Conservation (phyloP, 2,797 vertebrate species). For the Enteromius thamalakanensis region DNA sequence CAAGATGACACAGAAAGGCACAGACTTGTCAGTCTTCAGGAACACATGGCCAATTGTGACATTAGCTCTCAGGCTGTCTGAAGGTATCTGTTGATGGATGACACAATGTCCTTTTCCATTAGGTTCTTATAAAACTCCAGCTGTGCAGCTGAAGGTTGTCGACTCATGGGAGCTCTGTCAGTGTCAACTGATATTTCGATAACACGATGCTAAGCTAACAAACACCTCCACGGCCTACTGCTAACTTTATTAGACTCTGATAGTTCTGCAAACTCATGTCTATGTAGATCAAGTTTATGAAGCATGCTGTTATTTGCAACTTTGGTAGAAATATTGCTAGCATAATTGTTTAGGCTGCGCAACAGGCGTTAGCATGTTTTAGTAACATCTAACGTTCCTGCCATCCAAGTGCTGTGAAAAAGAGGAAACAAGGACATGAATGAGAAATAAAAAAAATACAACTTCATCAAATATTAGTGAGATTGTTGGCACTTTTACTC, state of each 20-base stretch:
- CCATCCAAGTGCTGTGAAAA: background rate
- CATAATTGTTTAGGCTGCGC: too few species aligned
- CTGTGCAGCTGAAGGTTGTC: constrained; percentile 13
- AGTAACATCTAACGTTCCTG: background rate
- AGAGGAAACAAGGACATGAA: background rate
- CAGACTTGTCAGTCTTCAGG: background rate
- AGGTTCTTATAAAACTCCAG: constrained; percentile 27
- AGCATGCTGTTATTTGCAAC: background rate
- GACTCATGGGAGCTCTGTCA: constrained; percentile 3
- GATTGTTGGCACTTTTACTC: background rate
- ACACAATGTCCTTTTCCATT: constrained; percentile 14
- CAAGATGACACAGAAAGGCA: constrained; percentile 29
- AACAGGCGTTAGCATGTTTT: background rate
- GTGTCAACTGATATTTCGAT: constrained; percentile 22
- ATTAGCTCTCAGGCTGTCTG: constrained; percentile 5
- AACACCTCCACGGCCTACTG: background rate
- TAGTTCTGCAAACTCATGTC: background rate
- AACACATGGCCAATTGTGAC: background rate
- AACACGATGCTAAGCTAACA: constrained; percentile 29
- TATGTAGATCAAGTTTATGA: background rate
- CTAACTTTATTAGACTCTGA: background rate
- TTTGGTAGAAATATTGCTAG: background rate
- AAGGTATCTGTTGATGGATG: constrained; percentile 3
- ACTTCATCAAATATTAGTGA: background rate
- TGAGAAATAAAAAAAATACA: background rate